Base-by-base conservation (phyloP, 2,113 vertebrate genomes). In the Trochalopteron elliotii region DNA sequence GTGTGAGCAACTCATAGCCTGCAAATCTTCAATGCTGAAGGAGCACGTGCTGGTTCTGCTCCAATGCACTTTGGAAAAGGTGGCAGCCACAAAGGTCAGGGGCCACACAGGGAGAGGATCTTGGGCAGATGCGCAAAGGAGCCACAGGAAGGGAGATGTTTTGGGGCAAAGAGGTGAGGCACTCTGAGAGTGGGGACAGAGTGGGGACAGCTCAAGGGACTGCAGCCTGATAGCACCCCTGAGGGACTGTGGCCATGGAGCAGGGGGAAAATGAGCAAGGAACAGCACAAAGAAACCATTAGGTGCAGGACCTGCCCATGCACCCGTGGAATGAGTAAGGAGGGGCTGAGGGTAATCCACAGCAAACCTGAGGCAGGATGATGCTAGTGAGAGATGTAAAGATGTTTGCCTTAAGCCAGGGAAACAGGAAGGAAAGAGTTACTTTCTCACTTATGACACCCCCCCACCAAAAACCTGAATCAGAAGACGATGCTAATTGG, bases 21-120 rank as follows among this genome's bases (percentile, higher is more conserved):
- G 59, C 21, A 60, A 31, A 68, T 7, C 35, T 13, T n/a, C 22
- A 27, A 0, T 1, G 4, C 0, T 2, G 5, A 50, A 63, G 53
- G 10, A 65, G 30, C 60, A 53, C 0, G 0, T 17, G 22, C 72
- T 65, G 47, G 28, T 28, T 45, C 27, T 61, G 72, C 64, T 78
- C 50, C 64, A 84, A 50, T 2, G 19, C 40, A 19, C 49, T 27
- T 61, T 31, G 69, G 42, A 59, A 75, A 78, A 82, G 57, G 42
- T 3, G 9, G 45, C 50, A 77, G 52, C 24, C 7, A 2, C 31
- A 78, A 77, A 69, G 52, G 60, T 42, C 37, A 70, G 65, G 22
- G 50, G 16, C 30, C 22, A 33, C 11, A 4, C 0, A 1, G 12
- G 55, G 23, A 74, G 24, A 44, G 16, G 9, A 6, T 77, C 52